Evolutionary conservation across 2,888 invertebrate species (phyloP).

Genomic region (Torymus aiolomorphi): DNA sequence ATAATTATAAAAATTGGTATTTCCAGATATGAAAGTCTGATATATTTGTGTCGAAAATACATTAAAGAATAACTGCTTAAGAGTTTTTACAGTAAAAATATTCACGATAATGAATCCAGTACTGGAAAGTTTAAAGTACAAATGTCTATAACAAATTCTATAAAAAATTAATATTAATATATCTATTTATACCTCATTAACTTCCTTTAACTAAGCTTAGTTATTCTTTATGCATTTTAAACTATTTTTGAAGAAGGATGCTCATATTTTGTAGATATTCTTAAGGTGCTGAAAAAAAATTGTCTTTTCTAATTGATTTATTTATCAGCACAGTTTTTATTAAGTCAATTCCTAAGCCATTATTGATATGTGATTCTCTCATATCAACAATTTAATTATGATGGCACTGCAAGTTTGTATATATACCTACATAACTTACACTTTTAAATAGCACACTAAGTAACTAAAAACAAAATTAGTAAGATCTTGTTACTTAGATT

Average conservation of each 20-base stretch:
- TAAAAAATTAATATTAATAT: conserved; percentile 17
- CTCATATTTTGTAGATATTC: conserved; percentile 26
- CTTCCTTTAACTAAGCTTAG: conserved; percentile 28
- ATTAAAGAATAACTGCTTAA: conserved; percentile 33
- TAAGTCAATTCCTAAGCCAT: conserved; percentile 37
- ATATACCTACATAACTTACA: conserved; percentile 41
- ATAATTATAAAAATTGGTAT: conserved; percentile 32
- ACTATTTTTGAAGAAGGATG: conserved; percentile 16
- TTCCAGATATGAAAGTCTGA: conserved; percentile 32
- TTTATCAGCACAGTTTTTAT: conserved; percentile 46
- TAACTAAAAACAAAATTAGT: conserved; percentile 56
- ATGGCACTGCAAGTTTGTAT: conserved; percentile 37
- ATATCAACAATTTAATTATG: conserved; percentile 45
- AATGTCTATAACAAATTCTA: conserved; percentile 47
- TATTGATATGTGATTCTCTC: conserved; percentile 38
- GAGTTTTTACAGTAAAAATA: conserved; percentile 17
- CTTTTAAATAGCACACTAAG: conserved; percentile 37
- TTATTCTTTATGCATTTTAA: conserved; percentile 40
- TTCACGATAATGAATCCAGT: conserved; percentile 15
- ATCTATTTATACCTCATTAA: conserved; percentile 35
- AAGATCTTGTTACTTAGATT: conserved; percentile 60
- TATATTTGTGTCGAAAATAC: conserved; percentile 19
- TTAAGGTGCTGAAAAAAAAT: conserved; percentile 33
- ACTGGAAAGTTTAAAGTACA: conserved; percentile 48
- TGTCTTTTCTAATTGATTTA: conserved; percentile 39